Evolutionary conservation across 2,888 invertebrate species (phyloP).

Genomic region (Ormyrus thymus): DNA sequence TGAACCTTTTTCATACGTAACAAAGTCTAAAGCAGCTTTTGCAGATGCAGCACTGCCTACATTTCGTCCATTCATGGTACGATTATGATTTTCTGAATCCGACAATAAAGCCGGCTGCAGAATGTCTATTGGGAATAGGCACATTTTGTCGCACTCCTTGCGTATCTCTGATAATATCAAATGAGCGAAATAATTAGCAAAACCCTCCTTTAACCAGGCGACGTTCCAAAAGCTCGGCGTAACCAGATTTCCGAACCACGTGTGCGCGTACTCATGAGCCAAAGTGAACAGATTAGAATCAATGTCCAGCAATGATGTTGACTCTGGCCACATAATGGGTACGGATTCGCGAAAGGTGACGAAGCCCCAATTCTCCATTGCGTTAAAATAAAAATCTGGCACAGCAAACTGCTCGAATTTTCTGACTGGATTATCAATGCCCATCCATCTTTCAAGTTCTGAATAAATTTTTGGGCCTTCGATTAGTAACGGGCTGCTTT

Average conservation of each 20-base stretch:
- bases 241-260: conserved; percentile 85
- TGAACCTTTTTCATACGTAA: conserved; percentile 80
- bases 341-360: conserved; percentile 81
- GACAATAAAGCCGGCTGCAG: conserved; percentile 72
- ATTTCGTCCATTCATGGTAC: conserved; percentile 77
- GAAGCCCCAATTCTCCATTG: conserved; percentile 96
- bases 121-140: conserved; percentile 76
- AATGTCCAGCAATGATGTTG: conserved; percentile 59
- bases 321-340: conserved; percentile 54
- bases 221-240: conserved; percentile 83
- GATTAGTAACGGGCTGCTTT: conserved; percentile 3
- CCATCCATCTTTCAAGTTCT: conserved; percentile 58
- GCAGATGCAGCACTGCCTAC: conserved; percentile 77
- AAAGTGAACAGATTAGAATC: conserved; percentile 65
- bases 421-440: conserved; percentile 68
- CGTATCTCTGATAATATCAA: conserved; percentile 63
- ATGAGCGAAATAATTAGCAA: conserved; percentile 79
- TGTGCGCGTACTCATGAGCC: conserved; percentile 79
- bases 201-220: conserved; percentile 86
- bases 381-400: conserved; percentile 89
- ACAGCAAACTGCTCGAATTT: conserved; percentile 89
- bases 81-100: conserved; percentile 75
- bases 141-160: conserved; percentile 76
- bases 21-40: conserved; percentile 78
- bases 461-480: conserved; percentile 60